Evolutionary conservation across 2,888 invertebrate species (phyloP), one percentile per base, ranked within the genome.

Genomic region (Ormia ochracea): DNA sequence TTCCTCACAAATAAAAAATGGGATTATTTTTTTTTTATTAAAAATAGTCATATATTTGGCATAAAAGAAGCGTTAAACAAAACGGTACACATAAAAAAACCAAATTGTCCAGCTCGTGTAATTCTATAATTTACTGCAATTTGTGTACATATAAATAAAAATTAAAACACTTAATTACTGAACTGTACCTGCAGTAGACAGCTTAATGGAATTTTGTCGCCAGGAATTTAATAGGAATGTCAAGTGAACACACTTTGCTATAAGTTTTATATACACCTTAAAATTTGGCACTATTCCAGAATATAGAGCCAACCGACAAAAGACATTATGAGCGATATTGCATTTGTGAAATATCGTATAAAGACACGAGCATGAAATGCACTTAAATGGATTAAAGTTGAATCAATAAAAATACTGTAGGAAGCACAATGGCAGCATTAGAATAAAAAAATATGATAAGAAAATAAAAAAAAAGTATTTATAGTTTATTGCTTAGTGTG

Each of bases 91-190:
- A n/a, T n/a, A n/a, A n/a, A n/a, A n/a, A n/a, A n/a, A n/a, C n/a
- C n/a, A n/a, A n/a, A n/a, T n/a, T 50, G 14, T 50, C 14, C 0
- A 6, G 28, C 7, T 50, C 28, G 7, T 26, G 6, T 10, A 6
- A 26, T 48, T 26, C 1, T 48, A 2, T 6, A 7, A 28, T 50
- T 50, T 28, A 50, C 17, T 50, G 14, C 14, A 14, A 14, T 17
- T n/a, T n/a, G n/a, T n/a, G n/a, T n/a, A n/a, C n/a, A 3, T 9
- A 28, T 50, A 50, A 50, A 28, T 28, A 28, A 14, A 28, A 28
- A 50, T 28, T 33, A 19, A 54, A 54, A 54, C 54, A 33, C 54
- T 50, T 50, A 50, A 50, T 50, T 50, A 50, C 28, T 50, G 14
- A 9, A 14, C 9, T 14, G n/a, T 50, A 33, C 12, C 31, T 33